Base-by-base conservation (phyloP, 2,113 vertebrate species). In the Xenopus borealis region DNA sequence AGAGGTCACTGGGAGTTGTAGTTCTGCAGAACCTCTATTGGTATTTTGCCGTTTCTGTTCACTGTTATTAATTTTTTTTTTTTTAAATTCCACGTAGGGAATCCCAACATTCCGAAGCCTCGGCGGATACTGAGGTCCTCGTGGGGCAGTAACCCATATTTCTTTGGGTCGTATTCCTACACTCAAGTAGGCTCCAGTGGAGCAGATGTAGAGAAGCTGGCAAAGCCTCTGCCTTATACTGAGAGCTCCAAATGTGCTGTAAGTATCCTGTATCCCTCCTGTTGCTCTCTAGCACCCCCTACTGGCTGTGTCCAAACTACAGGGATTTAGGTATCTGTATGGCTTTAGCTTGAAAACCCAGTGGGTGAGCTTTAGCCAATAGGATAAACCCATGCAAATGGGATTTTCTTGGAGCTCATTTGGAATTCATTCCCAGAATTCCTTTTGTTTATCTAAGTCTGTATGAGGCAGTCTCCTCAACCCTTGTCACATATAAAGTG, bases 51-150 rank as follows among this genome's bases (percentile, higher is more conserved):
- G 20, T 10, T 55, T 53, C 58, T 3, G 4, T 46, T 2, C 27
- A 12, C 12, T 17, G 46, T 45, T 27, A 0, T 20, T 12, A 12
- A 57, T 3, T 74, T 33, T 40, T n/a, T 3, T 75, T 79, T 79
- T 69, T 78, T 79, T 50, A 79, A 52, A 3, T 10, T 50, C 46
- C 46, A 68, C 62, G 79, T 80, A 99, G 97, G 97, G 82, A 98
- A 98, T 79, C 93, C 94, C 57, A 89, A 98, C 93, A 98, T 99
- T 94, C 96, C 96, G 8, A 98, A 99, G 85, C 97, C 97, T 77
- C 91, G 93, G 44, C 90, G 95, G 61, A 92, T 99, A 87, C 88
- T 99, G 89, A 95, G 96, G 62, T 98, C 97, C 3, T 94, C 93
- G 1, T 99, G 97, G 97, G 96, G 96, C 83, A 98, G 94, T 80